Percentiles rank a stretch among this genome's conserved stretches.
Evolutionary conservation across 2,888 invertebrate species (phyloP).

Genomic region (Hypomecis punctinalis): DNA sequence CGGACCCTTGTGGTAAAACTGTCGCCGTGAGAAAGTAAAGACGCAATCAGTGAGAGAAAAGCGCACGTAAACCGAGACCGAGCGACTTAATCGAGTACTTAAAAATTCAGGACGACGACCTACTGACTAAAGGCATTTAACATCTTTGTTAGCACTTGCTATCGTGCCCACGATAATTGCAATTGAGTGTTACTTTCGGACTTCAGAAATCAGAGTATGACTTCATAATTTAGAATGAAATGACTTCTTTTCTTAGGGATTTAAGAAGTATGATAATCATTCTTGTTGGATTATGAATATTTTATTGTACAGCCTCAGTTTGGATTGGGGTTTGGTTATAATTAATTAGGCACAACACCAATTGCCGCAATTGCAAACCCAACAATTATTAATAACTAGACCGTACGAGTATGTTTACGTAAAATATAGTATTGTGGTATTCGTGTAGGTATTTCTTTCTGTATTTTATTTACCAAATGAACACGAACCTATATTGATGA

Average conservation of each 20-base stretch:
- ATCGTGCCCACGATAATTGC: conserved; percentile 29
- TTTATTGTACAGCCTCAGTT: no score
- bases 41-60: conserved; percentile 80
- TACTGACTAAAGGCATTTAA: conserved; percentile 52
- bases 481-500: no score
- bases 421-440: no score
- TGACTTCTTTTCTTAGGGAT: background rate
- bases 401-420: background rate
- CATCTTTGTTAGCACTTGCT: conserved; percentile 47
- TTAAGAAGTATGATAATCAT: background rate
- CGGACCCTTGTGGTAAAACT: conserved; percentile 60
- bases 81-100: conserved; percentile 74
- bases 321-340: no score
- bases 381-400: no score
- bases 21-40: conserved; percentile 74
- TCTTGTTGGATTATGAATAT: no score
- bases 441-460: no score
- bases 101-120: conserved; percentile 82
- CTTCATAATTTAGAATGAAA: conserved; percentile 33
- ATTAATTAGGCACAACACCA: no score
- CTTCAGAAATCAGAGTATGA: conserved; percentile 13
- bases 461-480: no score
- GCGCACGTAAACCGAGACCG: conserved; percentile 59
- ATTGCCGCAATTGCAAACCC: no score
- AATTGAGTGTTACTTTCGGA: conserved; percentile 14